Conservation (phyloP, 2,113 vertebrate genomes). For the Psephotus haematonotus region DNA sequence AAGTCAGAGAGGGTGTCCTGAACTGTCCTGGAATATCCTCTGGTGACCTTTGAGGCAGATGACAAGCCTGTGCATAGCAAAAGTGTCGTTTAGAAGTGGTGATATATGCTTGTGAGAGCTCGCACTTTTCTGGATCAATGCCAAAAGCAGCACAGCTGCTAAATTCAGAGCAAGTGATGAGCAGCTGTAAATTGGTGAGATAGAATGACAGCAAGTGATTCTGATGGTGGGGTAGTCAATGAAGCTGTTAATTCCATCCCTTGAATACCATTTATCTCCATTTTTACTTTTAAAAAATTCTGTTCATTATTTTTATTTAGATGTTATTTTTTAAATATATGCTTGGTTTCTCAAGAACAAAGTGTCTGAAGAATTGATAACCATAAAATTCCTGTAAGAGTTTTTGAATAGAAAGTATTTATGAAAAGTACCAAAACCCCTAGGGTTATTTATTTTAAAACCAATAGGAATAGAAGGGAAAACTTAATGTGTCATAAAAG, state of each 20-base stretch:
- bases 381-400: not conserved
- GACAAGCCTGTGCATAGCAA: not conserved
- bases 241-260: not conserved
- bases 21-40: not conserved
- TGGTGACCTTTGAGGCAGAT: not conserved
- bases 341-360: not conserved
- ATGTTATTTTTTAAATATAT: not conserved
- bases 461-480: not conserved
- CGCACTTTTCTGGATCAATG: not conserved
- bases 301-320: not conserved
- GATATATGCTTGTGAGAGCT: not conserved
- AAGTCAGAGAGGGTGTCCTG: not conserved
- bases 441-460: not conserved
- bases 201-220: not conserved
- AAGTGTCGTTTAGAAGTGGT: not conserved
- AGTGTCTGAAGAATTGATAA: not conserved
- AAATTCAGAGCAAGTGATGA: not conserved
- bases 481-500: not conserved
- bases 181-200: not conserved
- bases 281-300: not conserved
- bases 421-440: not conserved
- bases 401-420: not conserved
- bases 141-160: not conserved
- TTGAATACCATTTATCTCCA: fast-evolving
- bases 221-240: not conserved